Evolutionary conservation across 1,140 invertebrate genomes (phyloP), one percentile per base, ranked within the genome.

Genomic region (Microplitis mediator): DNA sequence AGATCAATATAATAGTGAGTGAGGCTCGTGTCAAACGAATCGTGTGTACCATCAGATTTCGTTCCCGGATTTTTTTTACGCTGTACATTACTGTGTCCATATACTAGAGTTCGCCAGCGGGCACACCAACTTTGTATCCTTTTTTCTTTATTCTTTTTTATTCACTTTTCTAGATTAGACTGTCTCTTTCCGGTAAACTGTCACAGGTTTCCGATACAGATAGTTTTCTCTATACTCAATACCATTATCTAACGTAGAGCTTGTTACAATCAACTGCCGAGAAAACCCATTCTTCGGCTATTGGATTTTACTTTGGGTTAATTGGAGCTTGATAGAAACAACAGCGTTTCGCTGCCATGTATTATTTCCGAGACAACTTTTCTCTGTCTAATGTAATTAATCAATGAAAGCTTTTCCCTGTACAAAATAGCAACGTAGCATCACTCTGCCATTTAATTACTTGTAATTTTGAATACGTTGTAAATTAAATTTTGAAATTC

Each of bases 291-390:
- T 65, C 45, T 23, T 23, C 45, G 36, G 16, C 63, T 50, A 65
- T 65, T 36, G 63, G 63, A 65, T 65, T 65, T 65, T 65, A 14
- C 34, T 62, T 62, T 62, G 32, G 60, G 35, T 62, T 62, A 62
- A 62, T 62, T 62, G 60, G 60, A 62, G 31, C 32, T 62, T 39
- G 32, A 62, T 62, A 62, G 60, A 62, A 62, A 62, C 60, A 62
- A 62, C 60, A 39, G n/a, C 32, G 31, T 35, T 62, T n/a, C 32
- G 11, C 13, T 31, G 11, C 34, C 32, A 11, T 62, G 60, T 16
- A 39, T 11, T 34, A 62, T 62, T 62, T 62, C 39, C 39, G 6
- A 9, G 6, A 45, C 39, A 11, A 45, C 39, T 45, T 45, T 45
- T 45, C 39, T 45, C 39, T 39, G n/a, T 36, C 31, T 62, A 35